Evolutionary conservation across 2,888 invertebrate species (phyloP).

Genomic region (Emmelina monodactyla): DNA sequence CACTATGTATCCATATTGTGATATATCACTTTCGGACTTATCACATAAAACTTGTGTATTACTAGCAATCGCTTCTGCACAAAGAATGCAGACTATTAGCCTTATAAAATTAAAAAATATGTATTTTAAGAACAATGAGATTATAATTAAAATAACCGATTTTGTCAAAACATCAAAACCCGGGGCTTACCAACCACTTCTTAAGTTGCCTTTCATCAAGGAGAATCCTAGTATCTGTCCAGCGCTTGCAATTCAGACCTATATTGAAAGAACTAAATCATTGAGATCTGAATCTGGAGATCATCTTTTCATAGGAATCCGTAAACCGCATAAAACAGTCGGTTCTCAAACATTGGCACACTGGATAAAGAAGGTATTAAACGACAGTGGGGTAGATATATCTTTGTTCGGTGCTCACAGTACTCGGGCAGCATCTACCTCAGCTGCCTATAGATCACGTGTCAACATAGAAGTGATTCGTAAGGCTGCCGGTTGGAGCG

Average conservation of each 20-base stretch:
- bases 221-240: conserved; percentile 1
- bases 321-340: conserved; percentile 1
- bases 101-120: conserved; percentile 15
- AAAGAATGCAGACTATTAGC: conserved; percentile 15
- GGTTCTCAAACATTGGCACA: conserved; percentile 2
- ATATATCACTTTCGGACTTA: background rate
- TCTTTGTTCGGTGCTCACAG: conserved; percentile 10
- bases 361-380: conserved; percentile 1
- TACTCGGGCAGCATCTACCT: conserved; percentile 19
- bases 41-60: conserved; percentile 17
- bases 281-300: background rate
- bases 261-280: conserved; percentile 1
- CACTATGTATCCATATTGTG: background rate
- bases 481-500: conserved; percentile 16
- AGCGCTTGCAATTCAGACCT: background rate
- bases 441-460: conserved; percentile 15
- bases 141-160: conserved; percentile 2
- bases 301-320: background rate
- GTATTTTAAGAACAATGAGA: background rate
- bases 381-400: conserved; percentile 12
- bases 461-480: conserved; percentile 16
- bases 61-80: conserved; percentile 14
- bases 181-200: background rate
- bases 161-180: conserved; percentile 3
- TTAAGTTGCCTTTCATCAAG: background rate